These are phyloP conservation scores for Phocides pigmalion DNA, from an alignment of 1,140 invertebrate genomes.

Conservation along the genomic window DNA sequence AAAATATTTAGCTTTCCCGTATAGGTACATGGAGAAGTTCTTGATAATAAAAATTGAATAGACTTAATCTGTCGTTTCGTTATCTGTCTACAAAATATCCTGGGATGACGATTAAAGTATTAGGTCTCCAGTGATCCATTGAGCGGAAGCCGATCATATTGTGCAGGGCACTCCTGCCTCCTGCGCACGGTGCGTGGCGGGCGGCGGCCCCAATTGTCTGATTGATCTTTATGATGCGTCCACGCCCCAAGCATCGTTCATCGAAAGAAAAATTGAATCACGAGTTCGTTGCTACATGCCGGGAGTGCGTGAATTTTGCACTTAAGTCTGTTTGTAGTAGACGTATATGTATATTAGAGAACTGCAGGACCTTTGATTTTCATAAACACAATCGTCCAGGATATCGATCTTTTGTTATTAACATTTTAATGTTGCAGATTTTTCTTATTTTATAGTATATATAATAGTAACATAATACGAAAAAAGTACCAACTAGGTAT, in stretches of 20 bases:
- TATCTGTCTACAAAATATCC: neutral
- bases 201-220: constrained; percentile 78
- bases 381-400: too few species aligned
- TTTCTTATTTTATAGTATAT: too few species aligned
- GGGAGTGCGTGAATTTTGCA: neutral
- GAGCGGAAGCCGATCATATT: constrained; percentile 64
- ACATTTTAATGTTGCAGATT: too few species aligned
- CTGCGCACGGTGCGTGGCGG: constrained; percentile 72
- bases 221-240: constrained; percentile 78
- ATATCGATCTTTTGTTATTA: too few species aligned
- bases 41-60: too few species aligned
- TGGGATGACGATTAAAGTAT: constrained; percentile 20
- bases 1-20: too few species aligned
- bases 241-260: constrained; percentile 63
- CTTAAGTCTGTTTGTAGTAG: neutral
- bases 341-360: too few species aligned
- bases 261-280: constrained; percentile 54
- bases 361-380: too few species aligned
- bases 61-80: too few species aligned
- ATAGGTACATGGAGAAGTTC: too few species aligned
- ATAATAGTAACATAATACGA: too few species aligned
- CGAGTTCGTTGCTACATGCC: constrained; percentile 23
- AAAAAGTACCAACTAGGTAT: too few species aligned
- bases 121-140: constrained; percentile 45
- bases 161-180: constrained; percentile 75